phyloP scores from a whole-genome alignment of 2,797 vertebrate genomes.

The Poecilia wingei region DNA sequence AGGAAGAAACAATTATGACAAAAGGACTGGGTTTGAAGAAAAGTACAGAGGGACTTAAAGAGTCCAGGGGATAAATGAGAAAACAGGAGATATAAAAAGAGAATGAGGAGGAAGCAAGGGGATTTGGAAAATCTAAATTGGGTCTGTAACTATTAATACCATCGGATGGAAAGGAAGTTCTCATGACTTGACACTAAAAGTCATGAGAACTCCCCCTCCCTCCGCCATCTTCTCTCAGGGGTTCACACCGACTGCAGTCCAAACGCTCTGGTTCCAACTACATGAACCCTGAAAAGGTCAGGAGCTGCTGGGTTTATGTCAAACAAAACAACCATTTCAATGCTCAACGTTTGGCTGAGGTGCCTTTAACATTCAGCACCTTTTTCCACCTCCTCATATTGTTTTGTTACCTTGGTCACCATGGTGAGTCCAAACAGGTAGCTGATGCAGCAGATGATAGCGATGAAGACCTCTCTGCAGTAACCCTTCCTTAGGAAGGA shows the following conservation, averaged over 20 bases:
- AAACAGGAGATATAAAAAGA: background rate
- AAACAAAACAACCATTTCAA: background rate
- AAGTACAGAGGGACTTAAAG: background rate
- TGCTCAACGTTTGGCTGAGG: background rate
- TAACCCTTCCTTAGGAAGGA: conserved; percentile 99
- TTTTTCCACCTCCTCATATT: background rate
- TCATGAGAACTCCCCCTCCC: conserved; percentile 30
- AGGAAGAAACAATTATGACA: background rate
- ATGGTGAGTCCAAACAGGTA: conserved; percentile 98
- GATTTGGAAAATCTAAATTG: conserved; percentile 43
- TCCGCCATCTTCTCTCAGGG: conserved; percentile 41
- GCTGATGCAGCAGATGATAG: conserved; percentile 95
- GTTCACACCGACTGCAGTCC: conserved; percentile 36
- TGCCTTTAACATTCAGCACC: background rate
- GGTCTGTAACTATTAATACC: conserved; percentile 52
- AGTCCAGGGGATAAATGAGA: background rate
- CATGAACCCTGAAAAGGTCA: conserved; percentile 11
- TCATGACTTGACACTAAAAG: conserved; percentile 67
- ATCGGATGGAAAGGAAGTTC: conserved; percentile 54
- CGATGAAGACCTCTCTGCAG: conserved; percentile 99
- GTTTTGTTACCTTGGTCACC: conserved; percentile 90
- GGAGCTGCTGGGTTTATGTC: background rate
- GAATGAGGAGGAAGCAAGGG: background rate
- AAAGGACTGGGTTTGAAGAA: background rate
- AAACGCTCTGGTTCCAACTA: conserved; percentile 32